A percentile compares a stretch with the other conserved stretches of the same genome.
These are phyloP conservation scores for Gnathonemus echidnorhynchus DNA, from an alignment of 2,113 vertebrate species.

Conservation along the genomic window DNA sequence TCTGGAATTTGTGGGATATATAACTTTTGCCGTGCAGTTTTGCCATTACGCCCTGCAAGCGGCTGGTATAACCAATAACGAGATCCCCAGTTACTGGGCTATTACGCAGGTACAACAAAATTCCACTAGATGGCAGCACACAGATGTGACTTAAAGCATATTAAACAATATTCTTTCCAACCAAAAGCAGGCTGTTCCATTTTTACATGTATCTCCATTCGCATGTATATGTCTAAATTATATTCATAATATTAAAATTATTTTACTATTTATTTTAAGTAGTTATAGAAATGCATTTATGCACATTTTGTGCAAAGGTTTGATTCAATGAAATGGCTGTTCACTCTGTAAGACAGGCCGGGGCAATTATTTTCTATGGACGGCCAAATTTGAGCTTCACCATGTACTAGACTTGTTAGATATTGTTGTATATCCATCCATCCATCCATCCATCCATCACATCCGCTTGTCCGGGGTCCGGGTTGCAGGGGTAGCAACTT, in stretches of 20 bases:
- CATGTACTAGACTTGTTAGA: not conserved
- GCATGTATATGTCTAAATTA: not conserved
- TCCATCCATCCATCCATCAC: too few species aligned
- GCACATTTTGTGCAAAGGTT: not conserved
- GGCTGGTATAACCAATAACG: not conserved
- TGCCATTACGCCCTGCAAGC: not conserved
- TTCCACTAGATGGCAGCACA: conserved; percentile 16
- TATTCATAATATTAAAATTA: not conserved
- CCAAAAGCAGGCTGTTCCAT: not conserved
- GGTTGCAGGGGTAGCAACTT: too few species aligned
- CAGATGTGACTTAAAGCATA: not conserved
- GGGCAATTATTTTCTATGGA: not conserved
- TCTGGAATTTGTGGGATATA: not conserved
- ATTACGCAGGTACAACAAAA: not conserved
- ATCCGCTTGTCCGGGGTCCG: too few species aligned
- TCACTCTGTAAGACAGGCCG: not conserved
- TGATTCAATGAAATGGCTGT: not conserved
- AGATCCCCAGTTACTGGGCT: not conserved
- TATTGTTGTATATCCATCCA: not conserved
- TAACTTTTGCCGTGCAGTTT: not conserved
- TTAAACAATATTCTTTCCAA: not conserved
- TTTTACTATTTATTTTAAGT: not conserved
- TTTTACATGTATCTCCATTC: not conserved
- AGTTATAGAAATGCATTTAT: not conserved
- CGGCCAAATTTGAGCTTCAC: not conserved